phyloP scores from a whole-genome alignment of 2,113 vertebrate genomes.

The Carassius carassius region DNA sequence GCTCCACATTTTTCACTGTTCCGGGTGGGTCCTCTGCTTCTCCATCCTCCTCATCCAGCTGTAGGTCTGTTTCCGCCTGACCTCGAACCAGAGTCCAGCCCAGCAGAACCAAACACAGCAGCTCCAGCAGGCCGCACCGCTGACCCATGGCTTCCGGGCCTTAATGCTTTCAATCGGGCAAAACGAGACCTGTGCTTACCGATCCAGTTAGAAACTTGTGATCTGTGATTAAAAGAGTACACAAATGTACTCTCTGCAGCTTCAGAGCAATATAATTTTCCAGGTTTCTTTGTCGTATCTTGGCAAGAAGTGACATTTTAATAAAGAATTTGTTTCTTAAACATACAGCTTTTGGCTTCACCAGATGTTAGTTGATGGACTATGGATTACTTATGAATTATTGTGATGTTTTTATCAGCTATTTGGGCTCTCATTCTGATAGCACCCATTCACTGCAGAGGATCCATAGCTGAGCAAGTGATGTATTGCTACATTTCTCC shows the following conservation, averaged over 20 bases:
- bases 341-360: no score
- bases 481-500: no score
- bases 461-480: no score
- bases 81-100: conserved; percentile 67
- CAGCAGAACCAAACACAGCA: conserved; percentile 72
- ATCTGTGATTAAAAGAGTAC: background rate
- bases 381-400: no score
- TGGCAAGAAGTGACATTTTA: no score
- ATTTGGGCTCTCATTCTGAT: no score
- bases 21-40: background rate
- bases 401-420: no score
- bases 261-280: no score
- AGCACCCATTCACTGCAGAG: no score
- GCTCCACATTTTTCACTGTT: background rate
- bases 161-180: conserved; percentile 24
- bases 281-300: background rate
- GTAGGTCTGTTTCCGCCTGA: conserved; percentile 64
- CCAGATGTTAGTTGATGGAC: no score
- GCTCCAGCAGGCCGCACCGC: conserved; percentile 62
- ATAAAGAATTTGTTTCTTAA: no score
- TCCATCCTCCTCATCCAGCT: conserved; percentile 62
- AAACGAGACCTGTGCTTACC: background rate
- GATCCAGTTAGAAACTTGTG: background rate
- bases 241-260: no score
- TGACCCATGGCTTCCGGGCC: conserved; percentile 65